These are phyloP conservation scores for Brachyhypopomus occidentalis DNA, from an alignment of 2,113 vertebrate species.

Conservation along the genomic window DNA sequence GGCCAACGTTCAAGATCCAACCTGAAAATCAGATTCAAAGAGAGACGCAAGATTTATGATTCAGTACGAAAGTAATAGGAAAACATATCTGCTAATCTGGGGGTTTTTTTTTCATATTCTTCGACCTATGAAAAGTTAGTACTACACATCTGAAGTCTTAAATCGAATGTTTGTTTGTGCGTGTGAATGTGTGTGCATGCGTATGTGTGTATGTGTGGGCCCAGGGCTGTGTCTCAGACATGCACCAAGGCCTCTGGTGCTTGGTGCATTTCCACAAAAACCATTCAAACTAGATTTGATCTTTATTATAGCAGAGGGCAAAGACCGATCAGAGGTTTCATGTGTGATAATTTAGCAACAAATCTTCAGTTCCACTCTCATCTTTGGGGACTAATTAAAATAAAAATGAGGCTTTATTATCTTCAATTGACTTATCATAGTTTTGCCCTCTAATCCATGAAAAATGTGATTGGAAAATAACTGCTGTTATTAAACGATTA, in stretches of 20 bases:
- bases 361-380: neutral
- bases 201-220: no score
- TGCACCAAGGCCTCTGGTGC: neutral
- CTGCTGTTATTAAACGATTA: constrained; percentile 16
- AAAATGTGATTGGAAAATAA: constrained; percentile 8
- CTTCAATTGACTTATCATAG: constrained; percentile 3
- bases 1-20: neutral
- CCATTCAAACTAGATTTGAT: neutral
- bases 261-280: neutral
- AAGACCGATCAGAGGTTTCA: neutral
- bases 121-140: no score
- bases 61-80: neutral
- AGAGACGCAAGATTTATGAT: neutral
- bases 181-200: no score
- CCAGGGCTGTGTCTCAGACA: neutral
- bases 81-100: neutral
- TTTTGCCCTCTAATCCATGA: constrained; percentile 20
- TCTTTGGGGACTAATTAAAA: neutral
- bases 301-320: neutral
- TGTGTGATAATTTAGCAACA: neutral
- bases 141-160: no score
- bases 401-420: constrained; percentile 20
- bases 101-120: no score
- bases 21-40: neutral
- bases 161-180: no score